Base-by-base conservation (phyloP, 1,140 invertebrate species). In the Charaxes varanes region DNA sequence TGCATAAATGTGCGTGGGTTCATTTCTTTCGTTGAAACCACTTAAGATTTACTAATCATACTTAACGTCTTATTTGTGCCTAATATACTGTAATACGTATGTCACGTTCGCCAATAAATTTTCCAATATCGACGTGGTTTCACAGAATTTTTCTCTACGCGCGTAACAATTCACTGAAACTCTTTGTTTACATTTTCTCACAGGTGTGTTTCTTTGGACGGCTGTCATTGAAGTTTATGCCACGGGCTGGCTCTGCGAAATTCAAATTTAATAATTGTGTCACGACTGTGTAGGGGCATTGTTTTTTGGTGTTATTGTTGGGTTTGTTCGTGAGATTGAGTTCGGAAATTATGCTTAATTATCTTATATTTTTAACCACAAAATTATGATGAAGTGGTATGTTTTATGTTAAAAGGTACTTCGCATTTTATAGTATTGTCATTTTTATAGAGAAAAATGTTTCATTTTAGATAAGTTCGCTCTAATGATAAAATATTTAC, bases 121-220 rank as follows among this genome's bases (percentile, higher is more conserved):
- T 19, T 32, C 22, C 42, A 28, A 19, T 34, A 50, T 34, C 13
- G 24, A 26, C 36, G 19, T 42, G 43, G 47, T 36, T 54, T 54
- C 51, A 54, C 47, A 48, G 28, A 21, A 30, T 47, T 53, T 41
- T 43, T 46, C 44, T 30, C 36, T 45, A 33, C 37, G 27, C 34
- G 34, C 41, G 34, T 45, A 55, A 58, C 40, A 53, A 49, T 53
- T 46, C 53, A 26, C 41, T 52, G 43, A 41, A 43, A 34, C 32
- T 41, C 65, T 68, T 78, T 79, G 72, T 77, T 69, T 68, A 58
- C 41, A 62, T 70, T 57, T 79, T 82, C 78, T 69, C 78, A 82
- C 76, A 82, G 63, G 62, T 80, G n/a, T n/a, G 73, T 79, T 78
- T 74, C 63, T 64, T 57, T 53, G 52, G 35, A 46, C 46, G 33